Percentiles rank a stretch among this genome's conserved stretches.
These are phyloP conservation scores for Serinus canaria DNA, from an alignment of 2,113 vertebrate genomes.

Conservation along the genomic window DNA sequence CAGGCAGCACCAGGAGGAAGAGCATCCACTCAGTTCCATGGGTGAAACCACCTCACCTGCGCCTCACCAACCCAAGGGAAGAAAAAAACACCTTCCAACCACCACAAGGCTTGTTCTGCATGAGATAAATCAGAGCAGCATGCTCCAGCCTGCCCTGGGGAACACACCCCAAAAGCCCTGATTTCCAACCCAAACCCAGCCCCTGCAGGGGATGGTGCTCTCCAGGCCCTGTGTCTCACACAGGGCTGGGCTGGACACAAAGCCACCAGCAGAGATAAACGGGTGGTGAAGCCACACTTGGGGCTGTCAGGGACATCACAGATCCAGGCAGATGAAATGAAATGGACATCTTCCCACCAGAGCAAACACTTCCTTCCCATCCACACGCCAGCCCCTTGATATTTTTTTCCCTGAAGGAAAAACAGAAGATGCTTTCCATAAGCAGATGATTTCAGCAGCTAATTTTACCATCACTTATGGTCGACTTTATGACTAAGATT, in stretches of 20 bases:
- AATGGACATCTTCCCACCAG: neutral
- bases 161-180: rapidly evolving
- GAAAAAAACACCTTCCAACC: neutral
- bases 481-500: slow-evolving; percentile 55
- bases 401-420: slow-evolving; percentile 37
- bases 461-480: slow-evolving; percentile 33
- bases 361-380: neutral
- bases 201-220: too few relatives aligned
- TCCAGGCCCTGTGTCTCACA: rapidly evolving
- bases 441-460: slow-evolving; percentile 35
- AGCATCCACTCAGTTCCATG: rapidly evolving
- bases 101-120: rapidly evolving
- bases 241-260: rapidly evolving
- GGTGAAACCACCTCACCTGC: neutral
- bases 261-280: rapidly evolving
- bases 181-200: neutral
- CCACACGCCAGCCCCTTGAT: neutral
- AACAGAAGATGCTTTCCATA: slow-evolving; percentile 41
- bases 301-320: neutral
- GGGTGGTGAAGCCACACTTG: rapidly evolving
- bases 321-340: rapidly evolving
- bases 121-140: rapidly evolving
- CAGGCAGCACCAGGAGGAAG: neutral
- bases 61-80: neutral
- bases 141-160: rapidly evolving